phyloP scores from a whole-genome alignment of 2,888 invertebrate genomes.

The Hemistola chrysoprasaria region DNA sequence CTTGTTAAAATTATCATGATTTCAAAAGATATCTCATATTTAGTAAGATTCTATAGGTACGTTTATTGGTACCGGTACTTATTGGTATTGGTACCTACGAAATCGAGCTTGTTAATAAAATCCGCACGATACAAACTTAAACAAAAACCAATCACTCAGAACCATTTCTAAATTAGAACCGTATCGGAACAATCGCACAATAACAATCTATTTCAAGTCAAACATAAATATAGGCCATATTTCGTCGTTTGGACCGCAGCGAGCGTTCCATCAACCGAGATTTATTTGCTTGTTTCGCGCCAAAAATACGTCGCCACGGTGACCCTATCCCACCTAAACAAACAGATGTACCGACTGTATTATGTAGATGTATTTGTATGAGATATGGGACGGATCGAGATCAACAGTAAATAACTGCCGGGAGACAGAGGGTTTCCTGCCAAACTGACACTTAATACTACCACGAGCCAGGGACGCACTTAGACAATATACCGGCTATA shows the following conservation, averaged over 20 bases:
- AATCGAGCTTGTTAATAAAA: conserved; percentile 9
- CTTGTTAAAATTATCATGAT: too few species aligned
- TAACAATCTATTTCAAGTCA: conserved; percentile 33
- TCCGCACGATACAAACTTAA: conserved; percentile 25
- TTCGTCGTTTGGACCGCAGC: conserved; percentile 30
- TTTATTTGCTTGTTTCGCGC: conserved; percentile 32
- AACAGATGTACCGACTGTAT: conserved; percentile 26
- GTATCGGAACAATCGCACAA: conserved; percentile 34
- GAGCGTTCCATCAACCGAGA: conserved; percentile 32
- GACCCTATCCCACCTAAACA: conserved; percentile 39
- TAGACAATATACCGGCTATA: conserved; percentile 11
- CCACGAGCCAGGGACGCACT: conserved; percentile 34
- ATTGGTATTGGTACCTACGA: too few species aligned
- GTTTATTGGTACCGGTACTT: too few species aligned
- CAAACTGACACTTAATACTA: conserved; percentile 65
- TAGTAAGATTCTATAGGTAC: too few species aligned
- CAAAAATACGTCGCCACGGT: conserved; percentile 33
- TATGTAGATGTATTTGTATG: conserved; percentile 33
- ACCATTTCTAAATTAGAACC: conserved; percentile 34
- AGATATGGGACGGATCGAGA: conserved; percentile 59
- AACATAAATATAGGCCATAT: conserved; percentile 35
- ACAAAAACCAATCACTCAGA: conserved; percentile 30
- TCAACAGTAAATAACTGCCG: conserved; percentile 71
- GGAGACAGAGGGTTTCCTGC: conserved; percentile 72
- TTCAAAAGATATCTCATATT: too few species aligned